These are phyloP conservation scores for Noturus placidus DNA, from an alignment of 2,113 vertebrate genomes.

Conservation along the genomic window DNA sequence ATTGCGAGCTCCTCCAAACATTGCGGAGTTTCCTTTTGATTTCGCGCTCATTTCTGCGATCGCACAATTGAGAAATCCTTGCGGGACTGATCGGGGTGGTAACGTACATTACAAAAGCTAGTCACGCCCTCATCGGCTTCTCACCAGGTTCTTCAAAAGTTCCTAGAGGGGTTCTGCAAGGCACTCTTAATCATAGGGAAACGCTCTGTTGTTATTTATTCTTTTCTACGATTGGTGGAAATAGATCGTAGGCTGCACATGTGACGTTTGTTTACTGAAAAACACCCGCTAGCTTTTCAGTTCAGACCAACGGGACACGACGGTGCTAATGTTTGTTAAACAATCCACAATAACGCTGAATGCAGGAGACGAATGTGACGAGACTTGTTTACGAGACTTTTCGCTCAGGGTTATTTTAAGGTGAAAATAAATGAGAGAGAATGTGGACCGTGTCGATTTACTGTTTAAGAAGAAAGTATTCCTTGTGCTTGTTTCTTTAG, in stretches of 20 bases:
- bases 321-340: neutral
- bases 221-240: neutral
- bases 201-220: neutral
- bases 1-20: too few relatives aligned
- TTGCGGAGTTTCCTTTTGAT: too few relatives aligned
- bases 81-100: neutral
- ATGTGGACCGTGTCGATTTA: constrained; percentile 52
- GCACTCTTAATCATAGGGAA: too few relatives aligned
- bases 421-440: constrained; percentile 64
- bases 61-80: too few relatives aligned
- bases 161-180: neutral
- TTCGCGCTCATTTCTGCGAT: too few relatives aligned
- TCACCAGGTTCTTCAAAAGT: neutral
- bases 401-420: constrained; percentile 72
- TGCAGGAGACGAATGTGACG: constrained; percentile 57
- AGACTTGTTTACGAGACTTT: constrained; percentile 68
- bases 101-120: neutral
- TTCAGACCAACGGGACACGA: neutral
- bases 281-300: neutral
- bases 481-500: neutral
- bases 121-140: neutral
- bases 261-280: neutral
- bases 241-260: neutral
- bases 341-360: neutral
- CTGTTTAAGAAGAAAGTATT: neutral